Evolutionary conservation across 2,888 invertebrate genomes (phyloP), one percentile per base, ranked within the genome.

Genomic region (Nineta flava): DNA sequence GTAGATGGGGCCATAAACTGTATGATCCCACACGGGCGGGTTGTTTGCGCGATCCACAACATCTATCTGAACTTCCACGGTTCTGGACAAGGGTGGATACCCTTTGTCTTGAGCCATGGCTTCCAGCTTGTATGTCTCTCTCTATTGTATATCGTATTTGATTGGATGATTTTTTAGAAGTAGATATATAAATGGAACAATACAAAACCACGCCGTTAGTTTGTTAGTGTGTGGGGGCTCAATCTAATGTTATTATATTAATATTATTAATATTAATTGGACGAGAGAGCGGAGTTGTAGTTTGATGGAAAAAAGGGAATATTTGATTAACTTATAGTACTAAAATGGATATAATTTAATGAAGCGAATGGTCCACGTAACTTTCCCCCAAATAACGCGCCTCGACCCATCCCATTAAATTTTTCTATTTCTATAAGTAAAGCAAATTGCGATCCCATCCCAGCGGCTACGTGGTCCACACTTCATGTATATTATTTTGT

Each of bases 101-200:
- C 95, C 95, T 79, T 90, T 91, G 79, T 96, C 96, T 81, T 91
- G 85, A 74, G 95, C 95, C 81, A 87, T 91, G 73, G 95, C 94
- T 79, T 90, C 90, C 82, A 95, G 81, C 79, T 88, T 91, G 85
- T 93, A 94, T 70, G 91, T 88, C 79, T 92, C 93, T 78, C 92
- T 87, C 92, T 92, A 81, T 68, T 26, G 26, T 26, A 6, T 26
- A 26, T 69, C 70, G 70, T 70, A 72, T 38, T n/a, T 38, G 38
- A 38, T 38, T n/a, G 38, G 26, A 7, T 26, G 26, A 26, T 26
- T 26, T 26, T 26, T 26, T 38, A 38, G 44, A 71, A 70, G 73
- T 71, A 71, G 48, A 51, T 48, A 50, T 16, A 68, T 69, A 68
- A 76, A 74, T 73, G 75, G 76, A 49, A 76, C 77, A 74, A 74